Percentiles rank a stretch among this genome's conserved stretches.
Evolutionary conservation across 2,797 vertebrate species (phyloP).

Genomic region (Rallus crepitans): DNA sequence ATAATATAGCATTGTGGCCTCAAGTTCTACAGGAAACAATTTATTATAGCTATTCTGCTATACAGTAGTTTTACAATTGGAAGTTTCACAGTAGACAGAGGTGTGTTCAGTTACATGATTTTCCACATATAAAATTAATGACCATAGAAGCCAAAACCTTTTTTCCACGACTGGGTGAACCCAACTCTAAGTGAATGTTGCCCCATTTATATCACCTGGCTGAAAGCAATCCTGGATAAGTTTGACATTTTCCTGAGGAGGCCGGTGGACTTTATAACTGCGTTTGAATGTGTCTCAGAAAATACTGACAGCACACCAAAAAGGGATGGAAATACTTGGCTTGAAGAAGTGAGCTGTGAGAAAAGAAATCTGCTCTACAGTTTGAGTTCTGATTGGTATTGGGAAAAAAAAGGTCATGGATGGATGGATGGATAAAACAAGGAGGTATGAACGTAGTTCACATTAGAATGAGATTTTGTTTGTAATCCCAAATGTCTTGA

Average conservation of each 20-base stretch:
- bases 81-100: neutral
- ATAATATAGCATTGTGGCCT: neutral
- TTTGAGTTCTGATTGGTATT: neutral
- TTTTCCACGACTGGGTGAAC: neutral
- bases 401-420: neutral
- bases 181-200: neutral
- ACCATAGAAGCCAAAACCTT: neutral
- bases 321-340: neutral
- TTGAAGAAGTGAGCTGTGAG: neutral
- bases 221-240: neutral
- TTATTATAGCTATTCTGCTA: neutral
- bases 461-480: neutral
- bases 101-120: neutral
- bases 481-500: neutral
- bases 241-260: neutral
- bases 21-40: neutral
- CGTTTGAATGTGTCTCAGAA: neutral
- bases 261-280: neutral
- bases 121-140: neutral
- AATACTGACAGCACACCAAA: neutral
- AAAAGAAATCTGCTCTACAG: neutral
- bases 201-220: neutral
- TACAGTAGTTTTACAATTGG: neutral
- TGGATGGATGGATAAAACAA: neutral
- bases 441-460: neutral